Conservation (phyloP, 2,113 vertebrate genomes). For the Neolamprologus cancellatus region DNA sequence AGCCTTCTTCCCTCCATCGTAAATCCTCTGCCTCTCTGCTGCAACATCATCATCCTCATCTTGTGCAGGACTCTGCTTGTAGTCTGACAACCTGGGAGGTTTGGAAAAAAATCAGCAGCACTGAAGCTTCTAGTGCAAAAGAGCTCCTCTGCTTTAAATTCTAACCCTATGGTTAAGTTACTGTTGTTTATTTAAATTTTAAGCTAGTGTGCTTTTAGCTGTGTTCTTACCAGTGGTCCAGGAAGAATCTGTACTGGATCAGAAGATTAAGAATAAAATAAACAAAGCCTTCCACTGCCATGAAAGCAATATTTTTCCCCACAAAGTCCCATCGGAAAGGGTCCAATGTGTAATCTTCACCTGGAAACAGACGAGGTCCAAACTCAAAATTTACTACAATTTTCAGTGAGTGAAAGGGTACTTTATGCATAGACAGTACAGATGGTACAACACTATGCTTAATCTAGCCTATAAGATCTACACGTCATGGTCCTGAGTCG, state of each 20-base stretch:
- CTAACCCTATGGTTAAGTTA: background rate
- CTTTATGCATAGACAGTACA: background rate
- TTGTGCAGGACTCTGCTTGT: constrained; percentile 24
- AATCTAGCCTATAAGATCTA: background rate
- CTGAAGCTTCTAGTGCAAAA: background rate
- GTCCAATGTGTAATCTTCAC: constrained; percentile 76
- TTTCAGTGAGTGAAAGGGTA: background rate
- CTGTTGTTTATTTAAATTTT: background rate
- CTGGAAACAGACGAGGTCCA: constrained; percentile 56
- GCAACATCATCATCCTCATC: constrained; percentile 88
- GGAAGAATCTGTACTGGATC: constrained; percentile 81
- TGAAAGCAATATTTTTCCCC: constrained; percentile 86
- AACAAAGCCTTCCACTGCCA: constrained; percentile 83
- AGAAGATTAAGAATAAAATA: constrained; percentile 86
- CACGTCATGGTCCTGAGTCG: rapidly evolving
- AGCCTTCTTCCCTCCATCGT: constrained; percentile 75
- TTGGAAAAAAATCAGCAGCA: background rate
- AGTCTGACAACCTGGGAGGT: constrained; percentile 69
- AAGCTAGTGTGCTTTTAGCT: background rate
- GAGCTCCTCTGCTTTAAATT: background rate
- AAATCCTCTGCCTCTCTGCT: constrained; percentile 83
- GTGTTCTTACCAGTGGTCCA: constrained; percentile 75
- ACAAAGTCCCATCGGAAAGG: constrained; percentile 91
- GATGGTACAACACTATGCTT: background rate
- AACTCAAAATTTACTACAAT: background rate